These are phyloP conservation scores for Dendrolimus punctatus DNA, from an alignment of 1,140 invertebrate genomes.

Conservation along the genomic window DNA sequence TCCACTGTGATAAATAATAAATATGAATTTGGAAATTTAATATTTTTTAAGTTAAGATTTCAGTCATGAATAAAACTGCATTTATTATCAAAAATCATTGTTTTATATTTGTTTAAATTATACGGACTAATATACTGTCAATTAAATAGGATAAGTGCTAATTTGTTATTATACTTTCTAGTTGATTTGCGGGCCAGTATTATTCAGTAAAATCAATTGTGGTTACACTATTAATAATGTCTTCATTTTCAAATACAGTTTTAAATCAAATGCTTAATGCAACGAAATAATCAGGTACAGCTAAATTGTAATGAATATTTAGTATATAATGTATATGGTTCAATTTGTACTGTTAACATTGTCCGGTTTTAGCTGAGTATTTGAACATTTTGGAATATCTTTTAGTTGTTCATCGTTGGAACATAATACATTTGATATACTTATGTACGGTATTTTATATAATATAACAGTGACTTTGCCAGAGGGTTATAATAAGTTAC, in stretches of 20 bases:
- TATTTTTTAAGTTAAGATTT: too few relatives aligned
- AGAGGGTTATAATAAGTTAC: constrained; percentile 64
- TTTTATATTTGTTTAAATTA: background rate
- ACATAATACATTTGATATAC: constrained; percentile 24
- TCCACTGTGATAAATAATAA: too few relatives aligned
- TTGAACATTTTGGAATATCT: constrained; percentile 19
- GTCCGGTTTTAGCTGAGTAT: constrained; percentile 19
- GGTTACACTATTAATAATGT: background rate
- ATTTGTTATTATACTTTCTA: constrained; percentile 10
- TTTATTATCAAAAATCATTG: too few relatives aligned
- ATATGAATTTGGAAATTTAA: too few relatives aligned
- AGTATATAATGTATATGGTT: constrained; percentile 39
- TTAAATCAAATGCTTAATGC: constrained; percentile 24
- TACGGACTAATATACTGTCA: constrained; percentile 9
- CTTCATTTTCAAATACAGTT: constrained; percentile 11
- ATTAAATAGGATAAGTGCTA: constrained; percentile 29
- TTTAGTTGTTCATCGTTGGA: constrained; percentile 30
- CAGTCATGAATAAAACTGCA: too few relatives aligned
- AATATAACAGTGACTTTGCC: constrained; percentile 37
- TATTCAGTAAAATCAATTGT: constrained; percentile 2
- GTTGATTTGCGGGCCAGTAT: constrained; percentile 20
- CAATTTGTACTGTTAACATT: constrained; percentile 34
- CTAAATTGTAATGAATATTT: constrained; percentile 17
- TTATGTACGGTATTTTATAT: constrained; percentile 16
- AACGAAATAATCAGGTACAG: constrained; percentile 41